phyloP scores from a whole-genome alignment of 2,888 invertebrate species.

The Embidobia sp. region DNA sequence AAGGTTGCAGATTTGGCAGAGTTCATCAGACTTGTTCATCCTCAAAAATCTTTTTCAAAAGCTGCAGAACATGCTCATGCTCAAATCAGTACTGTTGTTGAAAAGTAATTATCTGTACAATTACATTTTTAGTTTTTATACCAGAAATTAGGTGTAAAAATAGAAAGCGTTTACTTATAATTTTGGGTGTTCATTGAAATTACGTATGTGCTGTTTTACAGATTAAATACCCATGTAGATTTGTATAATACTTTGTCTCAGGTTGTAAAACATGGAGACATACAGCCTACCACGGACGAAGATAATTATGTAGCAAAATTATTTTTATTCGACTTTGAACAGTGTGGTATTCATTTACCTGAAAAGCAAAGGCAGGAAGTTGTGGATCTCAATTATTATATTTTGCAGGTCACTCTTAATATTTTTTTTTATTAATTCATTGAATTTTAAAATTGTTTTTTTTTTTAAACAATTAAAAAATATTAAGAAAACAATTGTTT shows the following conservation, averaged over 20 bases:
- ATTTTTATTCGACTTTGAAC: conserved; percentile 98
- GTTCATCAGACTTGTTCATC: conserved; percentile 96
- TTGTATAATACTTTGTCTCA: conserved; percentile 90
- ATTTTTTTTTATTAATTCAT: background rate
- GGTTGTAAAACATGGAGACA: conserved; percentile 88
- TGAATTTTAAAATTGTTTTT: too few relatives aligned
- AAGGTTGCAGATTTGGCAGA: conserved; percentile 98
- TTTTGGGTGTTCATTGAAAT: conserved; percentile 23
- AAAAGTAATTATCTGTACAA: conserved; percentile 90
- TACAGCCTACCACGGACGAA: conserved; percentile 85
- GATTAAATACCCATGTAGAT: conserved; percentile 94
- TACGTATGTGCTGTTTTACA: conserved; percentile 77
- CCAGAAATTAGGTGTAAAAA: too few relatives aligned
- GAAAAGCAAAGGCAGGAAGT: conserved; percentile 88
- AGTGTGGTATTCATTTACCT: conserved; percentile 96
- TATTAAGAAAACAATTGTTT: too few relatives aligned
- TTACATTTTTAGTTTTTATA: conserved; percentile 1
- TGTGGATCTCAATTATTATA: conserved; percentile 92
- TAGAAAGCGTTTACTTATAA: too few relatives aligned
- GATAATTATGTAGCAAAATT: conserved; percentile 94
- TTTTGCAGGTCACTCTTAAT: conserved; percentile 84
- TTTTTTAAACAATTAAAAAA: too few relatives aligned
- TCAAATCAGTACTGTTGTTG: conserved; percentile 94
- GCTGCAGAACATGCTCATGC: conserved; percentile 96
- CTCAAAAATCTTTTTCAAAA: conserved; percentile 87